Conservation (phyloP, 2,888 invertebrate species). For the Antheraea assamensis region DNA sequence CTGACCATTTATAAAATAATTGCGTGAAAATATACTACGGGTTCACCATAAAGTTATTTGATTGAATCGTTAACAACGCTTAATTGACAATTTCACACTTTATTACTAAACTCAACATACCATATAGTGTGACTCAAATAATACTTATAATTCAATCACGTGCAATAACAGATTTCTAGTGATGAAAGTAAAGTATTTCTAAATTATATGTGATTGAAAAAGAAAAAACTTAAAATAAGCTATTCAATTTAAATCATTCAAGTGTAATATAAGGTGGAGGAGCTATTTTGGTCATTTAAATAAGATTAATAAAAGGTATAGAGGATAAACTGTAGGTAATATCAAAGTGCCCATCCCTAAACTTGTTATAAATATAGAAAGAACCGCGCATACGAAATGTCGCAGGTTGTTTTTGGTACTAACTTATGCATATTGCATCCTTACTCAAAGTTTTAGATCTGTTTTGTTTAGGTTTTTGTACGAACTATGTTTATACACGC, state of each 20-base stretch:
- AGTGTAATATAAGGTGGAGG: not conserved
- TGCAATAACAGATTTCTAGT: not conserved
- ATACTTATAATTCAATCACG: not conserved
- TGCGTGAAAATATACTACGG: not conserved
- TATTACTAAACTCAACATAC: not conserved
- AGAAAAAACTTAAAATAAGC: not conserved
- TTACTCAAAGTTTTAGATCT: not conserved
- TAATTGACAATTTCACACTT: constrained; percentile 6
- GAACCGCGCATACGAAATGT: not conserved
- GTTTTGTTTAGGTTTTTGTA: not conserved
- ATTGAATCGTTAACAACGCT: not conserved
- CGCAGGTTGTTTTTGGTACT: not conserved
- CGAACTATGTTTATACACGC: not conserved
- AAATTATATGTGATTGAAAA: not conserved
- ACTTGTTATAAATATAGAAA: not conserved
- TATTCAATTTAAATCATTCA: not conserved
- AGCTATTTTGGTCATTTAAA: not conserved
- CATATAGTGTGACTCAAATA: not conserved
- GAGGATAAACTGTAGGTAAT: not conserved
- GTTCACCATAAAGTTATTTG: not conserved
- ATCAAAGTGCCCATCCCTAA: not conserved
- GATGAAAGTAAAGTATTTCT: not conserved
- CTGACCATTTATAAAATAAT: constrained; percentile 5
- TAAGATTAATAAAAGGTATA: not conserved
- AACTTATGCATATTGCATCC: not conserved